Evolutionary conservation across 2,113 vertebrate genomes (phyloP).

Genomic region (Lipophrys pholis): DNA sequence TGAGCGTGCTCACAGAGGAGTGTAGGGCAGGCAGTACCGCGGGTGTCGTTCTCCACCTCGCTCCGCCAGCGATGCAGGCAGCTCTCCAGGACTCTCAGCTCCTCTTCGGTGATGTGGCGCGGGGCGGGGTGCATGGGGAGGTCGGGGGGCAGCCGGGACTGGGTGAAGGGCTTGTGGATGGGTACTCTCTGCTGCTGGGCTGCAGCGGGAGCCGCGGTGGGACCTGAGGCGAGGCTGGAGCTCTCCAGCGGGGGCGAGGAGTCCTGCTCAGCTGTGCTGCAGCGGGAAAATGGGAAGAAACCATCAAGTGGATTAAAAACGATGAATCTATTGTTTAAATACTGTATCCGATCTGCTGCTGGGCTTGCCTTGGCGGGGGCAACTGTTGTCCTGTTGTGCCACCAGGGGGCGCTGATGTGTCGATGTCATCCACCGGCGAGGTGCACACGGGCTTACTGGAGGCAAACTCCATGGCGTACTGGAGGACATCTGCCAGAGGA

Average conservation of each 20-base stretch:
- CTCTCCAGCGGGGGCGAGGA: slow-evolving; percentile 81
- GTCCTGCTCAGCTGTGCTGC: slow-evolving; percentile 89
- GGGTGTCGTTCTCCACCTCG: slow-evolving; percentile 97
- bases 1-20: too few relatives aligned
- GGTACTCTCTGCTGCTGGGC: slow-evolving; percentile 86
- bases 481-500: slow-evolving; percentile 97
- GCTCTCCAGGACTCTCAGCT: slow-evolving; percentile 92
- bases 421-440: slow-evolving; percentile 94
- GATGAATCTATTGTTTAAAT: too few relatives aligned
- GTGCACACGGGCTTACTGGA: slow-evolving; percentile 97
- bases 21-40: slow-evolving; percentile 79
- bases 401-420: slow-evolving; percentile 87
- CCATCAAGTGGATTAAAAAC: too few relatives aligned
- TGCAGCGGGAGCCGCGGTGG: slow-evolving; percentile 78
- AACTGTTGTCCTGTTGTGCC: slow-evolving; percentile 84
- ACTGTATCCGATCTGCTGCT: too few relatives aligned
- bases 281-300: slow-evolving; percentile 1
- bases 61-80: slow-evolving; percentile 98
- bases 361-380: slow-evolving; percentile 84
- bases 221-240: slow-evolving; percentile 77
- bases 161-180: slow-evolving; percentile 97
- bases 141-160: slow-evolving; percentile 93
- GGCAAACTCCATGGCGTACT: slow-evolving; percentile 98
- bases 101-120: slow-evolving; percentile 94
- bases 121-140: slow-evolving; percentile 97